phyloP scores from a whole-genome alignment of 2,113 vertebrate species.

The Menura novaehollandiae region DNA sequence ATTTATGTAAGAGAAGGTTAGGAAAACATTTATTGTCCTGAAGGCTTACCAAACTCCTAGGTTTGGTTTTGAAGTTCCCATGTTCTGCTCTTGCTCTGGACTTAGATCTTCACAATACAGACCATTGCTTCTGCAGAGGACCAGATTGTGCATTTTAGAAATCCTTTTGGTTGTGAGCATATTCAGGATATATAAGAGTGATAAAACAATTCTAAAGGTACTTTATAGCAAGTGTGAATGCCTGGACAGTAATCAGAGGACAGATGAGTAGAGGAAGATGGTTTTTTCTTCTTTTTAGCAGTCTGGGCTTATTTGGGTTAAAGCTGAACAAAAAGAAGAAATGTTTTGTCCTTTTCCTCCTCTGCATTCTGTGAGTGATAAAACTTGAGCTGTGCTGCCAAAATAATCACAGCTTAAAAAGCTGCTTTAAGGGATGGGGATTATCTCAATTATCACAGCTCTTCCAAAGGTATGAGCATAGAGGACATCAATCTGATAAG shows the following conservation, averaged over 20 bases:
- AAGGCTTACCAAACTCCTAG: neutral
- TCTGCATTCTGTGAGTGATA: conserved; percentile 21
- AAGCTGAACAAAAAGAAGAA: neutral
- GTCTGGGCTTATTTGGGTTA: neutral
- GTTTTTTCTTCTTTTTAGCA: neutral
- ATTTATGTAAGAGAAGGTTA: neutral
- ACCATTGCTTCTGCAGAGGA: accelerated
- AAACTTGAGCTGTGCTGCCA: conserved; percentile 45
- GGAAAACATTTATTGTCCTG: neutral
- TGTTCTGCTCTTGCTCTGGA: neutral
- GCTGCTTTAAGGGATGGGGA: conserved; percentile 40
- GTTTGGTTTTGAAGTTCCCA: neutral
- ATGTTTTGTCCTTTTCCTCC: neutral
- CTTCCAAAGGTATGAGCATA: conserved; percentile 46
- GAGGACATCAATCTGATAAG: conserved; percentile 61
- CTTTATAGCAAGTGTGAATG: neutral
- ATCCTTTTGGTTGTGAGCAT: neutral
- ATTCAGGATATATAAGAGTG: neutral
- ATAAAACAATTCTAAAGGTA: neutral
- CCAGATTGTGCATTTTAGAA: neutral
- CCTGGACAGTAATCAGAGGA: neutral
- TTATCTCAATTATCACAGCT: conserved; percentile 60
- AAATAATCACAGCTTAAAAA: conserved; percentile 57
- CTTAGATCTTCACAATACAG: neutral
- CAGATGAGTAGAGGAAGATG: neutral